These are phyloP conservation scores for Bombylius discolor DNA, from an alignment of 2,888 invertebrate genomes.

Conservation along the genomic window DNA sequence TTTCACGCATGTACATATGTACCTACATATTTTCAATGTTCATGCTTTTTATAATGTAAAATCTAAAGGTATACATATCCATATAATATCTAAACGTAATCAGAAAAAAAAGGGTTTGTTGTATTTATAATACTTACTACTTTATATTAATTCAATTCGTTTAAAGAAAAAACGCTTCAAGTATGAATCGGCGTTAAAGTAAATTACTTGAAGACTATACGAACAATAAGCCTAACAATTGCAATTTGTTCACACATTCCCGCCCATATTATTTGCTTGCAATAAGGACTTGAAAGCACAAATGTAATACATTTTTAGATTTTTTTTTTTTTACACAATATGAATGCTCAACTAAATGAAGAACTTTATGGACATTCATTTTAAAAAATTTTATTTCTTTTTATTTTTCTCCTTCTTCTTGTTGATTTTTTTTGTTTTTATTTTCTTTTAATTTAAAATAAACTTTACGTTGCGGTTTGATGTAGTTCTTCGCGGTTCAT, in stretches of 20 bases:
- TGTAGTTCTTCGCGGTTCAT: not conserved
- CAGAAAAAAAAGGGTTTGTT: too few relatives aligned
- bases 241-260: slow-evolving; percentile 36
- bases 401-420: not conserved
- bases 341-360: not conserved
- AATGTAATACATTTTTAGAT: too few relatives aligned
- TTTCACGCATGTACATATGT: too few relatives aligned
- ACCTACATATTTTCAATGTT: too few relatives aligned
- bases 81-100: too few relatives aligned
- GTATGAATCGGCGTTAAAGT: slow-evolving; percentile 8
- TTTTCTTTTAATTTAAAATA: not conserved
- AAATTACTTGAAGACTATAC: slow-evolving; percentile 19
- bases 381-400: not conserved
- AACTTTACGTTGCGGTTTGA: not conserved
- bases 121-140: too few relatives aligned
- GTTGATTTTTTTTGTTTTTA: not conserved
- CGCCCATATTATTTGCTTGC: slow-evolving; percentile 8
- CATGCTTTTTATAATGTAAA: too few relatives aligned
- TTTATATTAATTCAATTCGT: not conserved
- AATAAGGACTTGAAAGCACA: too few relatives aligned
- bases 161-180: not conserved
- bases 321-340: too few relatives aligned
- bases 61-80: too few relatives aligned
- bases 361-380: not conserved
- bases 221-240: slow-evolving; percentile 36